A percentile compares a stretch with the other conserved stretches of the same genome.
Evolutionary conservation across 2,113 vertebrate genomes (phyloP).

Genomic region (Opisthocomus hoazin): DNA sequence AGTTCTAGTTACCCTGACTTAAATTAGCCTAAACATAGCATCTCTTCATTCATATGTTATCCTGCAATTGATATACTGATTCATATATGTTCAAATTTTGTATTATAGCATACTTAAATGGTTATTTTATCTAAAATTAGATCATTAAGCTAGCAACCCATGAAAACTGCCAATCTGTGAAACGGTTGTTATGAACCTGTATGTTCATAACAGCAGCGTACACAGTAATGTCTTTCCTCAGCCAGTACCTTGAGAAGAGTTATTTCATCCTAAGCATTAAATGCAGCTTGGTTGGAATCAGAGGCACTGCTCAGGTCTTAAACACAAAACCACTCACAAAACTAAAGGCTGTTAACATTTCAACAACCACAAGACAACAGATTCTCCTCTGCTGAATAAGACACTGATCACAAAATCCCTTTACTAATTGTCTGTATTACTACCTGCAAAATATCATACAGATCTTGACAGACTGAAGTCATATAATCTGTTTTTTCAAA

Average conservation of each 20-base stretch:
- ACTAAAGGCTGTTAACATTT: neutral
- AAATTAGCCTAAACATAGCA: neutral
- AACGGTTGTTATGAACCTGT: neutral
- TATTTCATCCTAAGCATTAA: neutral
- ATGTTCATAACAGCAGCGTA: neutral
- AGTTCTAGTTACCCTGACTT: neutral
- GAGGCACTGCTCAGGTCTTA: neutral
- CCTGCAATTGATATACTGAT: neutral
- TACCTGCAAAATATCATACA: constrained; percentile 84
- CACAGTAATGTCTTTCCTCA: neutral
- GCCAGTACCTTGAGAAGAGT: neutral
- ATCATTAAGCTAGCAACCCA: neutral
- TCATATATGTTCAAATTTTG: neutral
- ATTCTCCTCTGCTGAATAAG: neutral
- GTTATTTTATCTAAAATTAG: neutral
- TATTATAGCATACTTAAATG: neutral
- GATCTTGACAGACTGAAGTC: constrained; percentile 85
- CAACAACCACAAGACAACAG: neutral
- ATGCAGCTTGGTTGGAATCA: neutral
- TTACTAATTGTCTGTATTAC: neutral
- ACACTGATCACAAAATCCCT: neutral
- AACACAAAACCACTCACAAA: neutral
- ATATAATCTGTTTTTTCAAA: constrained; percentile 92
- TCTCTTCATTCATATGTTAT: neutral
- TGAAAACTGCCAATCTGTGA: neutral